These are phyloP conservation scores for Pristionchus pacificus DNA, from an alignment of 1,140 invertebrate species.

Conservation along the genomic window DNA sequence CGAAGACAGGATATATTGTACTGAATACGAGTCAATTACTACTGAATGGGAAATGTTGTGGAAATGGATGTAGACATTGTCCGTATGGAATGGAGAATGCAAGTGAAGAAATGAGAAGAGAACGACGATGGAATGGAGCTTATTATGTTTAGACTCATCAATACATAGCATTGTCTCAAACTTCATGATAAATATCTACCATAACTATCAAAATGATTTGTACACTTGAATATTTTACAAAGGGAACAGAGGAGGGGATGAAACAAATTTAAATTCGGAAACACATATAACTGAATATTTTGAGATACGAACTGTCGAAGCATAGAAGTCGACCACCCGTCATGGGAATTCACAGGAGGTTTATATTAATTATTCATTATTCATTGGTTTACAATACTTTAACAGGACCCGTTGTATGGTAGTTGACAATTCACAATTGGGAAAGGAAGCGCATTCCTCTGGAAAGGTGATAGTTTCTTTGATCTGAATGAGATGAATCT, in stretches of 20 bases:
- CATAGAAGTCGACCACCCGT: conserved; percentile 47
- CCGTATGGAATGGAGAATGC: conserved; percentile 50
- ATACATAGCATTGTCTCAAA: no score
- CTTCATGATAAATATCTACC: no score
- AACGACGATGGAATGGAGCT: conserved; percentile 39
- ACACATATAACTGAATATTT: no score
- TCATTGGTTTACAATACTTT: no score
- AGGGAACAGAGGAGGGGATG: no score
- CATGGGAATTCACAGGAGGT: conserved; percentile 62
- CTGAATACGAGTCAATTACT: conserved; percentile 49
- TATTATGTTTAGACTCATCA: conserved; percentile 50
- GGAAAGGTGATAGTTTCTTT: conserved; percentile 57
- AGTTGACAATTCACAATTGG: conserved; percentile 91
- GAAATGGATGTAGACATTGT: conserved; percentile 54
- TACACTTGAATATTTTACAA: no score
- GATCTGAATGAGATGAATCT: conserved; percentile 65
- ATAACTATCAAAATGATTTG: no score
- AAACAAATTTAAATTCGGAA: no score
- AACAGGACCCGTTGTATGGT: conserved; percentile 70
- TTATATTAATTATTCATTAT: no score
- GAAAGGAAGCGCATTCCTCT: conserved; percentile 80
- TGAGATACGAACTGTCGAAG: conserved; percentile 48
- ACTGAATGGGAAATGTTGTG: conserved; percentile 49
- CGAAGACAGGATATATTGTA: conserved; percentile 30
- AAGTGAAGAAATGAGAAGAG: conserved; percentile 33